Percentiles rank a stretch among this genome's conserved stretches.
Conservation (phyloP, 2,113 vertebrate species). For the Probosciger aterrimus region DNA sequence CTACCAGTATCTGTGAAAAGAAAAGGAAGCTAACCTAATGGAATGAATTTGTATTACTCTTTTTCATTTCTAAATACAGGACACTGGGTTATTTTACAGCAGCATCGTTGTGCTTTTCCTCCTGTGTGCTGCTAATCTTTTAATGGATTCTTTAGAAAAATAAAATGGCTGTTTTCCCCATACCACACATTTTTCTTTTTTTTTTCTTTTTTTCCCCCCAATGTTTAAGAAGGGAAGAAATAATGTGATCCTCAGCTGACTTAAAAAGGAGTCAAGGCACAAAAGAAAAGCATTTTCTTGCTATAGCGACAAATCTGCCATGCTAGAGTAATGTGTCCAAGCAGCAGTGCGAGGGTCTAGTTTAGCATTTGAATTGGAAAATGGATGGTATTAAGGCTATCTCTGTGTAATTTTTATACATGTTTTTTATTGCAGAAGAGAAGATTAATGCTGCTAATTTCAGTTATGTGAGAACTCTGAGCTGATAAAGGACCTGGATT, state of each 20-base stretch:
- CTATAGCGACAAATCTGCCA: conserved; percentile 16
- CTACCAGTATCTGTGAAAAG: neutral
- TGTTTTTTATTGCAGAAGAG: conserved; percentile 52
- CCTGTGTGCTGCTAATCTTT: conserved; percentile 39
- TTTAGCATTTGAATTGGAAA: conserved; percentile 72
- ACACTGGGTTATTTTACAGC: conserved; percentile 34
- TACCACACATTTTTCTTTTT: neutral
- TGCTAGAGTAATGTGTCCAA: conserved; percentile 41
- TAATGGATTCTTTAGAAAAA: conserved; percentile 52
- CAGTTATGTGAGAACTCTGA: conserved; percentile 46
- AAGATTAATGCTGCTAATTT: conserved; percentile 74
- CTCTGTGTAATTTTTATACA: conserved; percentile 46
- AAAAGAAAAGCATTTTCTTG: conserved; percentile 51
- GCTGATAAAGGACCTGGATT: conserved; percentile 28
- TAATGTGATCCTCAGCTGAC: conserved; percentile 52
- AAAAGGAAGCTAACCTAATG: neutral
- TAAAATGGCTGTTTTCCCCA: conserved; percentile 49
- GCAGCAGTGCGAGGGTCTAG: conserved; percentile 36
- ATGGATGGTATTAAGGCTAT: conserved; percentile 40
- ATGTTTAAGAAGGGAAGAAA: conserved; percentile 56
- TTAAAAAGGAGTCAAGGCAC: conserved; percentile 63
- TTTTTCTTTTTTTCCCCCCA: neutral
- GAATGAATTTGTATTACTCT: conserved; percentile 21
- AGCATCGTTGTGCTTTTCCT: conserved; percentile 26
- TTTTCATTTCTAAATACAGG: conserved; percentile 37